Evolutionary conservation across 1,140 invertebrate genomes (phyloP).

Genomic region (Hycleus cichorii): DNA sequence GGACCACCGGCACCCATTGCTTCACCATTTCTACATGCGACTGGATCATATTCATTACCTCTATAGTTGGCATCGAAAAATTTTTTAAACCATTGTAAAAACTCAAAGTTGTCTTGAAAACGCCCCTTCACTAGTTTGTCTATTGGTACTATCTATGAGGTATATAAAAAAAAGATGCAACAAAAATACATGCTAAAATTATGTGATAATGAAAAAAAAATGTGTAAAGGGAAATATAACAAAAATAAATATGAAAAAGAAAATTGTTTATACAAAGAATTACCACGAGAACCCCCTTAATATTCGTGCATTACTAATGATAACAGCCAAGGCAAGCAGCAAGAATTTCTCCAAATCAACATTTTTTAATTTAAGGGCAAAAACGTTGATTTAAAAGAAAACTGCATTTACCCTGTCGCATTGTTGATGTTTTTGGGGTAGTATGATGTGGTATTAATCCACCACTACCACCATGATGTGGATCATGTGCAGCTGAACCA

Average conservation of each 20-base stretch:
- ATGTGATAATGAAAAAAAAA: no score
- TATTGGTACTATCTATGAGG: constrained; percentile 70
- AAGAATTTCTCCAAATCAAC: not conserved
- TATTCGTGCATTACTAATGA: constrained; percentile 4
- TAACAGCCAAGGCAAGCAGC: not conserved
- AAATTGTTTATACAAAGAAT: not conserved
- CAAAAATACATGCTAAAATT: constrained; percentile 1
- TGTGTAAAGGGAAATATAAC: no score
- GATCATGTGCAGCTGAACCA: constrained; percentile 47
- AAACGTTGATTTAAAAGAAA: no score
- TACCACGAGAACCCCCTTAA: not conserved
- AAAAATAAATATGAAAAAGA: no score
- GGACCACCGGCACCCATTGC: constrained; percentile 64
- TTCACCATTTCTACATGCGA: constrained; percentile 76
- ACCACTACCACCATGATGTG: constrained; percentile 20
- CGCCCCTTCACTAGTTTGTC: constrained; percentile 88
- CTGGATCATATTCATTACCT: constrained; percentile 85
- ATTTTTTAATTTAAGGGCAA: no score
- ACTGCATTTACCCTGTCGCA: constrained; percentile 36
- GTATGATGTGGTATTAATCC: constrained; percentile 16
- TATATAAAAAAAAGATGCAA: constrained; percentile 5
- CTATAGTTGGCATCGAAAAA: constrained; percentile 98
- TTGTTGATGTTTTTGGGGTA: constrained; percentile 10
- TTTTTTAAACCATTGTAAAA: constrained; percentile 99
- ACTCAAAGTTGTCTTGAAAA: constrained; percentile 98